A percentile compares a stretch with the other conserved stretches of the same genome.
These are phyloP conservation scores for Candidula unifasciata DNA, from an alignment of 2,888 invertebrate genomes.

Conservation along the genomic window DNA sequence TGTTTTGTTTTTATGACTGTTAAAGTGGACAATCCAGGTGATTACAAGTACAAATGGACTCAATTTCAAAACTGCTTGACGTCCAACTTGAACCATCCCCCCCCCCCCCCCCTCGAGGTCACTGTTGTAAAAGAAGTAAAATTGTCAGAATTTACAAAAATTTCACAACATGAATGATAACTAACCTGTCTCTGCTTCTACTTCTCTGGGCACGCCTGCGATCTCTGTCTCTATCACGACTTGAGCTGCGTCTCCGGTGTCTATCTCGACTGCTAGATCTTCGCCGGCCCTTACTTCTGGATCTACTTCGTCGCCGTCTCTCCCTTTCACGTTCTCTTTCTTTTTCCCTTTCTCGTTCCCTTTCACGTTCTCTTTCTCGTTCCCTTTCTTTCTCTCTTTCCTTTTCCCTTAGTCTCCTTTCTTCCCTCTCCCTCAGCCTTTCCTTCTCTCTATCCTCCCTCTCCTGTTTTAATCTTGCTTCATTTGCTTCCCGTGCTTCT, in stretches of 20 bases:
- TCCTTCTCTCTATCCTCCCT: constrained; percentile 73
- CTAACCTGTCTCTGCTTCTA: constrained; percentile 52
- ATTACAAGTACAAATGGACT: no score
- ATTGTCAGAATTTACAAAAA: neutral
- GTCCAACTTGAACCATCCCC: no score
- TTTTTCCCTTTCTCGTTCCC: constrained; percentile 49
- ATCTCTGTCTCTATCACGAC: constrained; percentile 59
- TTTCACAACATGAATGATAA: neutral
- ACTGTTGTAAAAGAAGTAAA: no score
- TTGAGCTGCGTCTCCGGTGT: constrained; percentile 62
- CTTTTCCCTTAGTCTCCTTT: constrained; percentile 79
- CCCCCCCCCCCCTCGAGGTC: no score
- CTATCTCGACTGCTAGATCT: constrained; percentile 64
- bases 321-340: constrained; percentile 49
- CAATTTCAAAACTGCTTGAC: no score
- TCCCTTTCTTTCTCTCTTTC: constrained; percentile 80
- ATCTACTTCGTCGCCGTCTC: constrained; percentile 55
- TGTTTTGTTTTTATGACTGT: no score
- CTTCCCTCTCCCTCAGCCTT: no score
- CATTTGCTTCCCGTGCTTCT: constrained; percentile 74
- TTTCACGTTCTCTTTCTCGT: constrained; percentile 76
- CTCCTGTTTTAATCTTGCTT: constrained; percentile 77
- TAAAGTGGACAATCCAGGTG: no score
- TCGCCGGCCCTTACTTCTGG: constrained; percentile 55
- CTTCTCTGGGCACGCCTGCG: constrained; percentile 38